A percentile compares a stretch with the other conserved stretches of the same genome.
phyloP scores from a whole-genome alignment of 2,888 invertebrate species.

The Drosophila mercatorum region DNA sequence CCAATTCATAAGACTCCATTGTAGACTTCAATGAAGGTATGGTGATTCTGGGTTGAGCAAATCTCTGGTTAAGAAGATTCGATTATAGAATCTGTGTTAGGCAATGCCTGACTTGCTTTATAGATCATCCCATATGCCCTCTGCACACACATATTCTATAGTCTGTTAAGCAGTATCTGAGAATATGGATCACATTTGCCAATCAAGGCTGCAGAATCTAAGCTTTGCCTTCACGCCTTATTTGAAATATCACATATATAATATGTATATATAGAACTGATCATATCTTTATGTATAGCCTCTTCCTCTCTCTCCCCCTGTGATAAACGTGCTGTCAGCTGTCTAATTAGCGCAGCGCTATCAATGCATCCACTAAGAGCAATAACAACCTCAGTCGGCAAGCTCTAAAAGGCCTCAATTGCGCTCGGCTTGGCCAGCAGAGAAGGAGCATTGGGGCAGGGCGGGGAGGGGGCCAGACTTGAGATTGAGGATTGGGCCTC shows the following conservation, averaged over 20 bases:
- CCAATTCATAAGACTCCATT: too few species aligned
- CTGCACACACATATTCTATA: too few species aligned
- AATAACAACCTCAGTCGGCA: conserved; percentile 54
- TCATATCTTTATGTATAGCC: neutral
- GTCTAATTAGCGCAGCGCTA: conserved; percentile 70
- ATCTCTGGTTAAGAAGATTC: too few species aligned
- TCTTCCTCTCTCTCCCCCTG: neutral
- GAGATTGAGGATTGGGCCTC: conserved; percentile 10
- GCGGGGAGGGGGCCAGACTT: neutral
- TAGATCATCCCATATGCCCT: too few species aligned
- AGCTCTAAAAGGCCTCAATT: conserved; percentile 41
- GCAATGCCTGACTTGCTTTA: too few species aligned
- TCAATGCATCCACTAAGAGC: conserved; percentile 11
- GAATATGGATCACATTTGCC: too few species aligned
- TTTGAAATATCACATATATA: neutral
- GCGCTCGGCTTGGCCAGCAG: neutral
- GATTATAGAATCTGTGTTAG: too few species aligned
- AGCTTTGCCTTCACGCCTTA: neutral
- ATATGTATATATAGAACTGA: neutral
- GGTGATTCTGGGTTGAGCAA: too few species aligned
- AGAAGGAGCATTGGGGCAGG: neutral
- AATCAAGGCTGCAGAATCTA: too few species aligned
- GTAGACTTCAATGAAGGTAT: too few species aligned
- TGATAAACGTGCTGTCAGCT: conserved; percentile 56
- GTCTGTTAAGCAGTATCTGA: too few species aligned